These are phyloP conservation scores for Orthosia incerta DNA, from an alignment of 2,888 invertebrate species.

Conservation along the genomic window DNA sequence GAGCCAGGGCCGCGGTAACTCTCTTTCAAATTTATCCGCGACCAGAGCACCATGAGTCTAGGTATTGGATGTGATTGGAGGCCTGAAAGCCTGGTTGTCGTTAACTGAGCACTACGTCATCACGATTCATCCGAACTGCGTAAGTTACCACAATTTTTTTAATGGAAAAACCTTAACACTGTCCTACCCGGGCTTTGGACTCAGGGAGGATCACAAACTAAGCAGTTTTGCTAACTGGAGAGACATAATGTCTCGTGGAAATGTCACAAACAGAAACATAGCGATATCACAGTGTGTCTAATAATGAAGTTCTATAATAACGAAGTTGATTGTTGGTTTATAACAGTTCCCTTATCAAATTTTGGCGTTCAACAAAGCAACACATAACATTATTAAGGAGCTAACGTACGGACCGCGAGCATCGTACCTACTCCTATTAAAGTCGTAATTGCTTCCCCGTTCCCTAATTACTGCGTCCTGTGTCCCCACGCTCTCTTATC, in stretches of 20 bases:
- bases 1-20: no score
- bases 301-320: slow-evolving; percentile 4
- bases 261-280: neutral
- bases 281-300: neutral
- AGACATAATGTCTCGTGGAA: neutral
- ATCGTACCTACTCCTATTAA: slow-evolving; percentile 76
- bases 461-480: slow-evolving; percentile 81
- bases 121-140: neutral
- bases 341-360: slow-evolving; percentile 42
- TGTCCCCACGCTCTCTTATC: slow-evolving; percentile 76
- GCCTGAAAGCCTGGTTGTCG: neutral
- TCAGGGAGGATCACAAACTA: neutral
- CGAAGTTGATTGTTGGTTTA: slow-evolving; percentile 22
- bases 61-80: no score
- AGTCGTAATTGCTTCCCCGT: slow-evolving; percentile 80
- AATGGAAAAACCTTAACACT: neutral
- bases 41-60: no score
- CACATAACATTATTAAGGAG: slow-evolving; percentile 67
- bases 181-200: neutral
- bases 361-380: slow-evolving; percentile 53
- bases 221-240: neutral
- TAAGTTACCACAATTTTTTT: neutral
- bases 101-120: neutral
- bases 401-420: slow-evolving; percentile 67
- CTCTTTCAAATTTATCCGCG: no score